A percentile compares a stretch with the other conserved stretches of the same genome.
These are phyloP conservation scores for Melanchra persicariae DNA, from an alignment of 2,888 invertebrate species.

Conservation along the genomic window DNA sequence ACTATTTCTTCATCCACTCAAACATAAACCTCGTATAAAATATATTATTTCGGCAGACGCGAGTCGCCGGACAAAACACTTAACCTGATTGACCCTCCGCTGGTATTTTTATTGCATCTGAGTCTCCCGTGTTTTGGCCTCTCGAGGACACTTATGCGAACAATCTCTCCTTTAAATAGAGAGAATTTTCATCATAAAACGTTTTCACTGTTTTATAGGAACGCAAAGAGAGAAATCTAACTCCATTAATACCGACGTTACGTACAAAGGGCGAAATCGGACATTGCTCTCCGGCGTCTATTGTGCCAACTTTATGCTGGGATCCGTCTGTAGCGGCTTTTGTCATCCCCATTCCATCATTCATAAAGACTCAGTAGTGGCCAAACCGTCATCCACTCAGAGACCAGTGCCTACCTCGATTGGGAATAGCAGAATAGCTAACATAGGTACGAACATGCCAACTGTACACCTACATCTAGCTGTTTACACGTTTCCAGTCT, in stretches of 20 bases:
- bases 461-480: not conserved
- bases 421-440: conserved; percentile 19
- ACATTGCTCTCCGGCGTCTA: conserved; percentile 59
- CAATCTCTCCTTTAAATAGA: conserved; percentile 70
- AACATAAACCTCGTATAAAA: conserved; percentile 82
- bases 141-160: conserved; percentile 73
- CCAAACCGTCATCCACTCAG: conserved; percentile 24
- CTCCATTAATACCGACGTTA: conserved; percentile 62
- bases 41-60: conserved; percentile 78
- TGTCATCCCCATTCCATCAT: conserved; percentile 54
- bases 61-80: conserved; percentile 82
- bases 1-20: conserved; percentile 78
- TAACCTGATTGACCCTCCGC: conserved; percentile 85
- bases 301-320: conserved; percentile 53
- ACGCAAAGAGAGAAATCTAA: conserved; percentile 62
- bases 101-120: conserved; percentile 86
- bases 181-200: conserved; percentile 70
- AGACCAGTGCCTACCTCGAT: conserved; percentile 33
- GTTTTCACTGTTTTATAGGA: conserved; percentile 66
- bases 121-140: conserved; percentile 72
- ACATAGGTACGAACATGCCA: too few species aligned
- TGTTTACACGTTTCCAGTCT: conserved; percentile 17
- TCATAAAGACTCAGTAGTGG: conserved; percentile 43
- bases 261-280: conserved; percentile 62
- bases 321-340: conserved; percentile 50